Conservation (phyloP, 2,113 vertebrate species). For the Cyphomyrus discorhynchus region DNA sequence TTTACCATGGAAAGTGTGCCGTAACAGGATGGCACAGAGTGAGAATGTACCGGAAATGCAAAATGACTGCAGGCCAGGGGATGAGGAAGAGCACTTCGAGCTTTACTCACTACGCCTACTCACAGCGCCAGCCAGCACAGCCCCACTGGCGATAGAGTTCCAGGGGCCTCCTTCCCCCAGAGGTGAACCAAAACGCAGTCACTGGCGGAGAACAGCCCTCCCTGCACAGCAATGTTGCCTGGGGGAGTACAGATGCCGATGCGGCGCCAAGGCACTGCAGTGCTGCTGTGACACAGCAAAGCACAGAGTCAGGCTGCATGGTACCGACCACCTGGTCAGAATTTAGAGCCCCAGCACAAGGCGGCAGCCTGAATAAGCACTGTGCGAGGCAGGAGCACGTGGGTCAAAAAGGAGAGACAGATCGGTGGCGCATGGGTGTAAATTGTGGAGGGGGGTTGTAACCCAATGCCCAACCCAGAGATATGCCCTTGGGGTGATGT, state of each 20-base stretch:
- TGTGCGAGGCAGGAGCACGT: background rate
- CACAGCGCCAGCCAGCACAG: conserved; percentile 76
- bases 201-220: conserved; percentile 80
- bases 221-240: conserved; percentile 86
- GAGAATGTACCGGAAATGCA: background rate
- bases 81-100: background rate
- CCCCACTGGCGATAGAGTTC: conserved; percentile 82
- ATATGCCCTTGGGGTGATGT: background rate
- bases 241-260: background rate
- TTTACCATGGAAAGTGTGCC: background rate
- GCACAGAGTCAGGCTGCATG: background rate
- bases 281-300: background rate
- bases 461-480: too few relatives aligned
- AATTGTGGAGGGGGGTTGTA: too few relatives aligned
- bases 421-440: background rate
- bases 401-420: background rate
- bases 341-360: background rate
- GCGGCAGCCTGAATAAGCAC: background rate
- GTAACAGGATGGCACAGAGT: background rate
- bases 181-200: conserved; percentile 76
- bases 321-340: too few relatives aligned
- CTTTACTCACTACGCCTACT: conserved; percentile 36
- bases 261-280: background rate
- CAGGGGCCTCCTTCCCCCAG: conserved; percentile 78
- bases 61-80: background rate